Percentiles rank a stretch among this genome's conserved stretches.
These are phyloP conservation scores for Montipora foliosa DNA, from an alignment of 64 coral and sea anemone genomes.

Conservation along the genomic window DNA sequence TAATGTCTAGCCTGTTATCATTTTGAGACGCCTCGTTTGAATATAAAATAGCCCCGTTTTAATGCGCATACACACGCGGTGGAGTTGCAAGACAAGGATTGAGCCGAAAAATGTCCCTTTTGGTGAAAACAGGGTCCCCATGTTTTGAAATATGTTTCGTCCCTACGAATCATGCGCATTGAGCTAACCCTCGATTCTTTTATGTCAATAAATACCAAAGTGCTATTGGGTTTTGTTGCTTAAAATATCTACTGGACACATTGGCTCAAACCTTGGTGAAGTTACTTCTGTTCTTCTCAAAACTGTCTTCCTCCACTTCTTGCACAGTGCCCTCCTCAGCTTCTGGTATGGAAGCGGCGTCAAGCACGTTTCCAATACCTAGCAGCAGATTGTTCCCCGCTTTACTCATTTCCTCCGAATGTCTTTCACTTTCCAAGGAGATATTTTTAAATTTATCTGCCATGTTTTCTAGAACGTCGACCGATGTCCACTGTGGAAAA, in stretches of 20 bases:
- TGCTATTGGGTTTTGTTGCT: neutral
- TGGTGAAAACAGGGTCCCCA: too few relatives aligned
- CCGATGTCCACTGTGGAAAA: slow-evolving; percentile 67
- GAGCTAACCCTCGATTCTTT: too few relatives aligned
- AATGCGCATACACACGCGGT: too few relatives aligned
- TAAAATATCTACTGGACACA: neutral
- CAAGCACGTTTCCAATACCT: slow-evolving; percentile 86
- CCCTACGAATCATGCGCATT: too few relatives aligned
- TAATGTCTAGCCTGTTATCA: too few relatives aligned
- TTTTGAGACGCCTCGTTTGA: too few relatives aligned
- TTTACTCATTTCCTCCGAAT: slow-evolving; percentile 46
- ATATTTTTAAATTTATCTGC: slow-evolving; percentile 68
- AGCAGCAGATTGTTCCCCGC: slow-evolving; percentile 84
- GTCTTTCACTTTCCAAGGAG: slow-evolving; percentile 24
- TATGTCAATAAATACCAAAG: neutral
- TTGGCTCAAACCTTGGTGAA: neutral
- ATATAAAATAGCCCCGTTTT: too few relatives aligned
- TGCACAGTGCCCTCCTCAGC: neutral
- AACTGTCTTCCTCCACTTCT: neutral
- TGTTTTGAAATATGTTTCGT: too few relatives aligned
- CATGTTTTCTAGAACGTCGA: slow-evolving; percentile 79
- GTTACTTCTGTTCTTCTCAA: slow-evolving; percentile 26
- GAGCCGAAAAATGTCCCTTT: too few relatives aligned
- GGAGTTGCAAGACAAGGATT: too few relatives aligned
- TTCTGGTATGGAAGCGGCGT: slow-evolving; percentile 35